Base-by-base conservation (phyloP, 2,113 vertebrate genomes). In the Naja naja region DNA sequence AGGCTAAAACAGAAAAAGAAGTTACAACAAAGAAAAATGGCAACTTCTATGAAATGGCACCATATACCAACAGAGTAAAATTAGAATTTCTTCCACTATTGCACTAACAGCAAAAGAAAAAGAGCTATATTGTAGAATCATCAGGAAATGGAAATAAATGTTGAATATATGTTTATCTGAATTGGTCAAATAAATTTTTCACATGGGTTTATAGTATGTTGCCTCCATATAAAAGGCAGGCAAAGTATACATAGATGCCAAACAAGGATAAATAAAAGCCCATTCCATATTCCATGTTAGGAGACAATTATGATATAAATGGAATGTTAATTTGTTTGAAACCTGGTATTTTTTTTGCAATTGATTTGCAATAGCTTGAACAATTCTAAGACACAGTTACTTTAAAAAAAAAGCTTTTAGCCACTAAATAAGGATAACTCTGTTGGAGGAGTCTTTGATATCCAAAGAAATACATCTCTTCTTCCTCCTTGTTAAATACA, bases 11-110 rank as follows among this genome's bases (percentile, higher is more conserved):
- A 97, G 95, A 97, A 87, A 95, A 97, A 97, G 95, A 97, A 97
- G 97, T 97, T 96, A 96, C 95, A 97, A 97, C 97, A 98, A 98
- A 98, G 97, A 97, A 97, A 98, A 97, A 98, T 97, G 97, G 96
- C 94, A 94, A 97, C 95, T 96, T 97, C 94, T 97, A 96, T 97
- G 97, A 98, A 97, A 97, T 97, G 96, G 97, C 97, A 97, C 96
- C 97, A 97, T 97, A 97, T 43, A 97, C 90, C 91, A 96, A 93
- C 93, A 96, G 97, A 97, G 97, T 95, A 97, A 98, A 98, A 98
- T 98, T 97, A 97, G 97, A 97, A 97, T 96, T 89, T 92, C 93
- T 89, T 91, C 88, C 90, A 94, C 92, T 90, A 95, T 97, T 97
- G 96, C 27, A 97, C 95, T 94, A 95, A 93, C 89, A 92, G 90